Conservation (phyloP, 2,797 vertebrate species). For the Rallus crepitans region DNA sequence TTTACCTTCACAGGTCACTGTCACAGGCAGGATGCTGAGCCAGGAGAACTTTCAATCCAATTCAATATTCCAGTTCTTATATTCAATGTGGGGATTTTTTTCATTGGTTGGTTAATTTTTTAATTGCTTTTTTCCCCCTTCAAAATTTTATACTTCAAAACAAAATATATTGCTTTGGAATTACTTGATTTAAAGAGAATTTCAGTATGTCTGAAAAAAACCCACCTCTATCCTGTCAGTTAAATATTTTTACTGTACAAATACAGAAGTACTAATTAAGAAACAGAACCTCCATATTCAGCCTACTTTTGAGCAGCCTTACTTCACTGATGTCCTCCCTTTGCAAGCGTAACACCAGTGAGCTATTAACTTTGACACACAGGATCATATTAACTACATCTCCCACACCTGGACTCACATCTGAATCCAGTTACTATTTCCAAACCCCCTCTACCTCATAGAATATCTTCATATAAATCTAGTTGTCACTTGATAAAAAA, state of each 20-base stretch:
- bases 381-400: background rate
- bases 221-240: accelerated
- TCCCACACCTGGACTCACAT: background rate
- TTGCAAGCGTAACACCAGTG: background rate
- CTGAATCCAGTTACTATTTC: background rate
- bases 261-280: background rate
- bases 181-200: background rate
- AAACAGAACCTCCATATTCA: background rate
- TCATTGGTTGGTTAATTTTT: background rate
- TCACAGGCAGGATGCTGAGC: background rate
- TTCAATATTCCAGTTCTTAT: background rate
- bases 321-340: background rate
- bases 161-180: background rate
- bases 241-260: background rate
- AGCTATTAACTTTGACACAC: background rate
- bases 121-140: background rate
- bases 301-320: background rate
- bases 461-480: background rate
- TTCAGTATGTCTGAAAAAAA: background rate
- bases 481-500: background rate
- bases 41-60: background rate
- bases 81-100: background rate
- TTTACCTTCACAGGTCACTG: background rate
- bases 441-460: background rate
- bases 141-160: background rate